phyloP scores from a whole-genome alignment of 2,113 vertebrate genomes.

The Epinephelus cyanopodus region DNA sequence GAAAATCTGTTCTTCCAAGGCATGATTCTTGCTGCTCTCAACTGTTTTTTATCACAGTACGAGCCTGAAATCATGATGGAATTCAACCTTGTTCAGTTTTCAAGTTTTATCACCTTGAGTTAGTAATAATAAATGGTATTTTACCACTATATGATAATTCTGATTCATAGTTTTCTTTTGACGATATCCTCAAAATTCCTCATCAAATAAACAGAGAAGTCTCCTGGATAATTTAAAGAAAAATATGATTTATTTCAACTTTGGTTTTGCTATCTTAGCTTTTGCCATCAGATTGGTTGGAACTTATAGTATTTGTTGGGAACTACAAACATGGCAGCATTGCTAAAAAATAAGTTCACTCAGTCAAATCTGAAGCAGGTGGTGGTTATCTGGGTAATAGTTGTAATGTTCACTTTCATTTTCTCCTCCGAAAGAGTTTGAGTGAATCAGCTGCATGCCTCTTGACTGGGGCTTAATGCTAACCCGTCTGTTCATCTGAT shows the following conservation, averaged over 20 bases:
- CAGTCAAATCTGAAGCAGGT: too few relatives aligned
- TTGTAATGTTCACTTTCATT: background rate
- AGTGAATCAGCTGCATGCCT: background rate
- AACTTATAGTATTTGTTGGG: background rate
- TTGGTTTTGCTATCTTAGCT: background rate
- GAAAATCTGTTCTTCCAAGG: background rate
- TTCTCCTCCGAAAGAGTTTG: background rate
- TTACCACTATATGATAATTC: background rate
- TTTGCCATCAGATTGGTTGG: background rate
- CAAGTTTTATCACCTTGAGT: constrained; percentile 7
- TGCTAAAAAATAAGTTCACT: background rate
- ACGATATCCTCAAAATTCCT: background rate
- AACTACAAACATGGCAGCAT: background rate
- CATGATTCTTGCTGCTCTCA: constrained; percentile 16
- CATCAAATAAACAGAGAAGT: background rate
- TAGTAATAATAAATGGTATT: background rate
- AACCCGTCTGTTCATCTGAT: background rate
- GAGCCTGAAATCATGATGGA: background rate
- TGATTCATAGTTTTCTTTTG: background rate
- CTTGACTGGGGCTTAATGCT: background rate
- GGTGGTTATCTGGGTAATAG: too few relatives aligned
- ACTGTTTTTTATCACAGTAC: constrained; percentile 13
- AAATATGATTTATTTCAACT: background rate
- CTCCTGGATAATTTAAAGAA: background rate
- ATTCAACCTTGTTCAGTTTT: background rate